Base-by-base conservation (phyloP, 2,113 vertebrate genomes). In the Poeciliopsis retropinna region DNA sequence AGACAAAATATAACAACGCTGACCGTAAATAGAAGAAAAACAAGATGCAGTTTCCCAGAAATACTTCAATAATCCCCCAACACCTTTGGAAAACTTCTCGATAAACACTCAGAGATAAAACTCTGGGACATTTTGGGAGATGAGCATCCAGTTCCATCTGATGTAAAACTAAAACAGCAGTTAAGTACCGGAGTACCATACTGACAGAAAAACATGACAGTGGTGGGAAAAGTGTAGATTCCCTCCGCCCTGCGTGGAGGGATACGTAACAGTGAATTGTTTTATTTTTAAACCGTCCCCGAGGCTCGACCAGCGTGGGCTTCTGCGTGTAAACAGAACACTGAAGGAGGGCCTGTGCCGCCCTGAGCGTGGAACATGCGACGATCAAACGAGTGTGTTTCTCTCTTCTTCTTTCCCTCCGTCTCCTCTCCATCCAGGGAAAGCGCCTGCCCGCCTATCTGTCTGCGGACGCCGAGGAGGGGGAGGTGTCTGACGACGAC, bases 401-500 rank as follows among this genome's bases (percentile, higher is more conserved):
- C 17, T 5, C 57, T 32, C 27, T 64, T 64, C 14, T 70, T 37
- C 63, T 65, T 19, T 73, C 51, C 72, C 2, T 64, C 4, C 73
- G 10, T 77, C 19, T 28, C 78, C 73, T 51, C 39, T 30, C n/a
- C 0, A 75, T 92, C 75, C 79, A 99, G 98, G 97, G 98, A 44
- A 99, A 99, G 83, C 96, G 97, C 76, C 84, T 99, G 81, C 96
- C 97, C 0, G 94, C 89, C 71, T 96, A 96, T 89, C 94, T 99
- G 75, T 96, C 94, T 64, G 96, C 95, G 1, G 98, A 99, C 51
- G 97, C 94, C 0, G 97, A 99, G 82, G 98, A 99, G 89, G 98
- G 98, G 15, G 98, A 99, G 70, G 98, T 99, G 72, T 99, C 98
- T 0, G 98, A 98, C 44, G 98, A 99, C 83, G 98, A 99, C 82